Percentiles rank a stretch among this genome's conserved stretches.
Conservation (phyloP, 2,113 vertebrate genomes). For the Spermophilus dauricus region DNA sequence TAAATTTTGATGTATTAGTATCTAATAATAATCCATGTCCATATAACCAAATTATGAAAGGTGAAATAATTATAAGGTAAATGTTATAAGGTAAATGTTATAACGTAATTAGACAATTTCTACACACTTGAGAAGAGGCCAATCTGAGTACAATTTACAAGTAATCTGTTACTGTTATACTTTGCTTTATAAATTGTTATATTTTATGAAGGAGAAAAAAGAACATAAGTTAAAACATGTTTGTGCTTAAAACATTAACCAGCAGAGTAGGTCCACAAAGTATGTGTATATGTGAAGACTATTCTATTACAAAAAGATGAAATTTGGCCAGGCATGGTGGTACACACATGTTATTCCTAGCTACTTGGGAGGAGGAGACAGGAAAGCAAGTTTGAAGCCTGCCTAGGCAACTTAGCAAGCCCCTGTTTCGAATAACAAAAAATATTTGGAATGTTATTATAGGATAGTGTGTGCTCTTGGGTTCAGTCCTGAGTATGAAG, state of each 20-base stretch:
- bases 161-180: neutral
- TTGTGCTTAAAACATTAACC: conserved; percentile 9
- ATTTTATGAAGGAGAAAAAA: conserved; percentile 53
- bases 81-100: neutral
- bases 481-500: too few species aligned
- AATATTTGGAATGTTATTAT: too few species aligned
- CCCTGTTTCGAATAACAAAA: too few species aligned
- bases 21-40: neutral
- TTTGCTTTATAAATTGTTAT: neutral
- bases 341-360: too few species aligned
- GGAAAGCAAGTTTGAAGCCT: too few species aligned
- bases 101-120: neutral
- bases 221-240: neutral
- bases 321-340: neutral
- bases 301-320: neutral
- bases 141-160: neutral
- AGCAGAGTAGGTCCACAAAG: neutral
- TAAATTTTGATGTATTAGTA: neutral
- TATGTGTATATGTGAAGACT: neutral
- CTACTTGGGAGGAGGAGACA: too few species aligned
- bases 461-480: too few species aligned
- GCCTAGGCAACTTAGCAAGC: too few species aligned
- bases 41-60: conserved; percentile 11
- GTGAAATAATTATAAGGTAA: neutral
- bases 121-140: neutral